Percentiles rank a stretch among this genome's conserved stretches.
phyloP scores from a whole-genome alignment of 1,140 invertebrate species.

The Campoletis sonorensis region DNA sequence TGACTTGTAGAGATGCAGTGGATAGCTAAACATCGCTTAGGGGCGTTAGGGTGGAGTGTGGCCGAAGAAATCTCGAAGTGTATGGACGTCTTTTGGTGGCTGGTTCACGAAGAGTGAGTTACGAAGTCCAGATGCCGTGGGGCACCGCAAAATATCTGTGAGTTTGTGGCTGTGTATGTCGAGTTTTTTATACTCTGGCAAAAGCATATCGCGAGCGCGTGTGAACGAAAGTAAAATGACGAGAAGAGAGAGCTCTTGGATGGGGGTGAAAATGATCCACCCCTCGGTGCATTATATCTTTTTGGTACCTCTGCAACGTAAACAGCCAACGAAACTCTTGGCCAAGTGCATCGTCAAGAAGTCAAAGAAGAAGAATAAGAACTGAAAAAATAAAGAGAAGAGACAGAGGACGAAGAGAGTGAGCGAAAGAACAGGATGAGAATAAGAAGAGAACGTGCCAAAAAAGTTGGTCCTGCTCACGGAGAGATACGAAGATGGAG shows the following conservation, averaged over 20 bases:
- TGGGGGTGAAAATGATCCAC: slow-evolving; percentile 29
- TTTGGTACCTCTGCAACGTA: background rate
- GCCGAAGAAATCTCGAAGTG: slow-evolving; percentile 31
- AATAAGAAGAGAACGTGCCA: background rate
- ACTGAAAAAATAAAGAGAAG: background rate
- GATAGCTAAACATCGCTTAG: slow-evolving; percentile 39
- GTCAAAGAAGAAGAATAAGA: background rate
- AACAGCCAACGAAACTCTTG: slow-evolving; percentile 9
- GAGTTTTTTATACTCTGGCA: slow-evolving; percentile 16
- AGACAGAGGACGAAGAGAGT: background rate
- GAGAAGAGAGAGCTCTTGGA: slow-evolving; percentile 18
- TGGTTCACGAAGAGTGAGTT: slow-evolving; percentile 54
- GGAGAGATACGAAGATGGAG: slow-evolving; percentile 41
- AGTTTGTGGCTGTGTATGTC: slow-evolving; percentile 32
- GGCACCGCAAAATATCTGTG: slow-evolving; percentile 49
- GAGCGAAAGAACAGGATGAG: slow-evolving; percentile 1
- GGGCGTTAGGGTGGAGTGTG: slow-evolving; percentile 46
- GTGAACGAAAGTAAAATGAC: slow-evolving; percentile 36
- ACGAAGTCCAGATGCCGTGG: slow-evolving; percentile 53
- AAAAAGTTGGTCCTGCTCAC: slow-evolving; percentile 16
- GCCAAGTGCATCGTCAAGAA: slow-evolving; percentile 2
- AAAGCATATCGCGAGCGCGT: slow-evolving; percentile 32
- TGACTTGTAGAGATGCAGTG: slow-evolving; percentile 41
- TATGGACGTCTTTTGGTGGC: slow-evolving; percentile 41
- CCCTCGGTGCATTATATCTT: slow-evolving; percentile 33